Evolutionary conservation across 2,797 vertebrate genomes (phyloP), one percentile per base, ranked within the genome.

Genomic region (Etheostoma perlongum): DNA sequence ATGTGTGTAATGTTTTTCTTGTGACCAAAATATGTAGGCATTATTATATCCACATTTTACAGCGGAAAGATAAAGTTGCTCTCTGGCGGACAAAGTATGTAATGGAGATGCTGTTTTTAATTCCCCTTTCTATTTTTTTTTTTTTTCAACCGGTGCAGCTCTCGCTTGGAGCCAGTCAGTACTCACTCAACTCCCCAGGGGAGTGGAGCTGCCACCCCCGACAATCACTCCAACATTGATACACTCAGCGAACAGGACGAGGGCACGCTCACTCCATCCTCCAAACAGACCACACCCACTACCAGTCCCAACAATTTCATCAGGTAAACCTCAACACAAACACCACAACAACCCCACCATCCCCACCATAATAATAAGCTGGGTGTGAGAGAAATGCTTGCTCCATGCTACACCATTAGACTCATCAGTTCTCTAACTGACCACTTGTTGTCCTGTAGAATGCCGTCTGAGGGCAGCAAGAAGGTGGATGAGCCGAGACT

Each of bases 221-320:
- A 99, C 91, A 97, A 96, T 91, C 96, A 97, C 93, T 96, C 97
- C 42, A 81, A 94, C 85, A 97, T 97, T 0, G 97, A 99, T 67
- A 98, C 97, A 0, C 96, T 99, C 91, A 98, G 97, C 30, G 98
- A 99, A 67, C 98, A 99, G 91, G 98, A 99, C 5, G 98, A 99
- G 89, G 97, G 97, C 78, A 98, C 98, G 5, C 96, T 97, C 88
- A 99, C 96, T 0, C 97, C 97, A 0, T 96, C 95, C 4, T 97
- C 97, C 88, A 99, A 99, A 84, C 97, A 99, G 93, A 98, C 97
- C 75, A 96, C 96, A 0, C 95, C 97, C 70, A 97, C 95, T 16
- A 96, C 97, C 76, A 99, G 98, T 90, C 98, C 97, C 2, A 89
- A 92, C 44, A 96, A 93, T 88, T 96, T 96, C 51, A 92, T 96